Percentiles rank a stretch among this genome's conserved stretches.
Evolutionary conservation across 2,113 vertebrate genomes (phyloP).

Genomic region (Campylomormyrus tamandua): DNA sequence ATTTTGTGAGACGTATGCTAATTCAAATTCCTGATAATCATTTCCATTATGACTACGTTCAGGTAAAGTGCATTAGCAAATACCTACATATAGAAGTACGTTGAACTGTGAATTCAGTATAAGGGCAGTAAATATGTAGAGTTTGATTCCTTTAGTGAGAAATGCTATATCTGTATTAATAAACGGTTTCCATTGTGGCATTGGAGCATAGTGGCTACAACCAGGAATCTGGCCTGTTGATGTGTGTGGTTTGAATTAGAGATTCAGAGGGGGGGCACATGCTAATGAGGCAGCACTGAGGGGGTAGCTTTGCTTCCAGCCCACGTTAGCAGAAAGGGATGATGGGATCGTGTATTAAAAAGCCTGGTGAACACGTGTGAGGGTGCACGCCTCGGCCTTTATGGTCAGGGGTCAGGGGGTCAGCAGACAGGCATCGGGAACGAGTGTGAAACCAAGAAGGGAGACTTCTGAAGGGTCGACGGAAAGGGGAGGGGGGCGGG

Average conservation of each 20-base stretch:
- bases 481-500: not conserved
- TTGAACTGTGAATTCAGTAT: not conserved
- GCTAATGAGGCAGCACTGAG: not conserved
- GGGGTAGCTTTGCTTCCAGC: not conserved
- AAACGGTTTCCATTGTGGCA: not conserved
- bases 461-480: not conserved
- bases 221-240: not conserved
- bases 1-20: not conserved
- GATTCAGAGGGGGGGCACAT: not conserved
- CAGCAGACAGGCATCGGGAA: not conserved
- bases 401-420: not conserved
- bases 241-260: not conserved
- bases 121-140: not conserved
- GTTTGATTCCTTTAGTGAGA: not conserved
- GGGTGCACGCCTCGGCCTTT: not conserved
- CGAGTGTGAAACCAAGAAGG: not conserved
- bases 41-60: not conserved
- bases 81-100: not conserved
- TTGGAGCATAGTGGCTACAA: not conserved
- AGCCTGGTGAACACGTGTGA: not conserved
- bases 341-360: not conserved
- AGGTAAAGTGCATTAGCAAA: not conserved
- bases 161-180: not conserved
- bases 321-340: not conserved
- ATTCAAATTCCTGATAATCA: not conserved